phyloP scores from a whole-genome alignment of 2,888 invertebrate species.

The Dryobota labecula region DNA sequence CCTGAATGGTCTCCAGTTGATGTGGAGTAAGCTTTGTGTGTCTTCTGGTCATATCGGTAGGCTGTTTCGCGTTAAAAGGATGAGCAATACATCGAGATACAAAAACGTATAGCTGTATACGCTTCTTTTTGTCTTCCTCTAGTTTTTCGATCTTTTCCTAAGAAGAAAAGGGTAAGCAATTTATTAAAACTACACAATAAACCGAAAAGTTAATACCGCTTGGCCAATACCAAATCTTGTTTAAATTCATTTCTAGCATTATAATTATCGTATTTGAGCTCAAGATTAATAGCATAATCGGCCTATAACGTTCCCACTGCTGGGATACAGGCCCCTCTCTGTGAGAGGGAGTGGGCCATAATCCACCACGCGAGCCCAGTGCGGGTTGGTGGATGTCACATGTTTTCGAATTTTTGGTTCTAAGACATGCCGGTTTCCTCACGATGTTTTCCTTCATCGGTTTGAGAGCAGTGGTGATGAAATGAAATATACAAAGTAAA shows the following conservation, averaged over 20 bases:
- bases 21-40: constrained; percentile 99
- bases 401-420: too few relatives aligned
- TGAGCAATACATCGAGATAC: constrained; percentile 99
- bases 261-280: constrained; percentile 11
- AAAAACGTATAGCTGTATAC: constrained; percentile 99
- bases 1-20: constrained; percentile 98
- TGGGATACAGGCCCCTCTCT: too few relatives aligned
- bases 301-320: too few relatives aligned
- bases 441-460: too few relatives aligned
- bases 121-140: constrained; percentile 98
- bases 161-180: constrained; percentile 23
- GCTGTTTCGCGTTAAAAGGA: constrained; percentile 99
- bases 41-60: constrained; percentile 98
- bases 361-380: too few relatives aligned
- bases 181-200: constrained; percentile 15
- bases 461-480: too few relatives aligned
- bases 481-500: too few relatives aligned
- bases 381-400: too few relatives aligned
- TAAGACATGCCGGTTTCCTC: too few relatives aligned
- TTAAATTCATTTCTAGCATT: constrained; percentile 1
- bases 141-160: constrained; percentile 98
- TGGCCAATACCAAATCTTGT: constrained; percentile 8
- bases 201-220: background rate
- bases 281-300: constrained; percentile 30
- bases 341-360: too few relatives aligned